Evolutionary conservation across 2,113 vertebrate species (phyloP).

Genomic region (Ptyas mucosa): DNA sequence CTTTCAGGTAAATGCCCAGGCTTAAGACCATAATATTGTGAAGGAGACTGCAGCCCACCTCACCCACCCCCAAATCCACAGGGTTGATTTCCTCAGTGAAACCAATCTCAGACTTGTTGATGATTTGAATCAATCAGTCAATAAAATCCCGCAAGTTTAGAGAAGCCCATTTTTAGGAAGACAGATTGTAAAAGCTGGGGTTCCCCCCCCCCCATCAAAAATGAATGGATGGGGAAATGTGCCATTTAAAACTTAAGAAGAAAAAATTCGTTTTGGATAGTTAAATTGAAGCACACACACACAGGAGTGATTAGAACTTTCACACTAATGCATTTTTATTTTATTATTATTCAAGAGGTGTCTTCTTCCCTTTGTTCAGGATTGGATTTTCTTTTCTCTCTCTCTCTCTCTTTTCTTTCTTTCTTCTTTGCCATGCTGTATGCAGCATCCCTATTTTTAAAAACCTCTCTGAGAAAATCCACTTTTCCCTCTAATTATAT

Average conservation of each 20-base stretch:
- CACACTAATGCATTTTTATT: neutral
- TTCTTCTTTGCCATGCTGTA: neutral
- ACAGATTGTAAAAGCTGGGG: too few species aligned
- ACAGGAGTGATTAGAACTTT: too few species aligned
- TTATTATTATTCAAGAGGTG: neutral
- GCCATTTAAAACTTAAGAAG: neutral
- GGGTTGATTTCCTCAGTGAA: neutral
- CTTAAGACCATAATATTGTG: neutral
- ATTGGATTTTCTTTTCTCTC: too few species aligned
- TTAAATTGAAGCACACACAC: neutral
- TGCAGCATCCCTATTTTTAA: neutral
- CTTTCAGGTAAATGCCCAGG: neutral
- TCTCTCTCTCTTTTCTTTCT: neutral
- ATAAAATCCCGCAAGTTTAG: neutral
- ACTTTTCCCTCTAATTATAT: neutral
- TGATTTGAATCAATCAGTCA: neutral
- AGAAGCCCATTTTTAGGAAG: neutral
- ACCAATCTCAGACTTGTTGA: neutral
- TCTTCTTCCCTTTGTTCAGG: neutral
- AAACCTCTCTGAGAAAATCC: neutral
- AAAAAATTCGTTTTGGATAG: neutral
- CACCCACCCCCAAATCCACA: neutral
- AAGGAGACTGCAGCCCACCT: neutral
- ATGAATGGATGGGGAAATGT: neutral
- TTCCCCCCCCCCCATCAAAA: neutral